Conservation (phyloP, 1,140 invertebrate genomes). For the Rhagoletis zephyria region DNA sequence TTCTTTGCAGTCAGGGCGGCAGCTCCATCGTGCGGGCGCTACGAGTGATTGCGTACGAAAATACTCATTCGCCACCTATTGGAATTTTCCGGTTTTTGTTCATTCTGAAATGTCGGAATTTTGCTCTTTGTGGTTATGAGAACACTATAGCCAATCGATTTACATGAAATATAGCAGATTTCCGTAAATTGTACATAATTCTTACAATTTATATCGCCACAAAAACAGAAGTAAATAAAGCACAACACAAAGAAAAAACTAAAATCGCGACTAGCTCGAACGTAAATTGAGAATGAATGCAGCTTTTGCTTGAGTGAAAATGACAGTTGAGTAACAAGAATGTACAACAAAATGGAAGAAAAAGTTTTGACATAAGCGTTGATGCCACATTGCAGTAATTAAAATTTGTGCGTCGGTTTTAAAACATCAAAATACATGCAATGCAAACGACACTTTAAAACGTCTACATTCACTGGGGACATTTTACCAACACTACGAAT, state of each 20-base stretch:
- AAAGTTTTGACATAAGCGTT: neutral
- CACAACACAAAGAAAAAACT: slow-evolving; percentile 21
- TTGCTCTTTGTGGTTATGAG: neutral
- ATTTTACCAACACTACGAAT: no score
- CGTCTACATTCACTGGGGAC: no score
- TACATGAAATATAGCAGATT: neutral
- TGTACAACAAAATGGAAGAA: neutral
- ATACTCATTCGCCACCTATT: neutral
- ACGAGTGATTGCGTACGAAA: neutral
- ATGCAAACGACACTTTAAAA: neutral
- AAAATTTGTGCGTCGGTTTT: neutral
- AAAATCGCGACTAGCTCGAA: neutral
- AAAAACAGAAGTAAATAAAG: slow-evolving; percentile 4
- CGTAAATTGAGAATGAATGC: neutral
- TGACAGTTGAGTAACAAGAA: neutral
- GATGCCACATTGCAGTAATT: neutral
- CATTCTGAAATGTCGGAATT: slow-evolving; percentile 1
- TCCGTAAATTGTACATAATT: slow-evolving; percentile 34
- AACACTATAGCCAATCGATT: neutral
- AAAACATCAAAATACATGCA: neutral
- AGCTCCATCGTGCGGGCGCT: neutral
- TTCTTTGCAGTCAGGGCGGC: neutral
- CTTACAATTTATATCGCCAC: neutral
- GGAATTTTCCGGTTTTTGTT: slow-evolving; percentile 1
- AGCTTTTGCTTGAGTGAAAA: neutral